phyloP scores from a whole-genome alignment of 2,888 invertebrate species.

The Phasia obesa region DNA sequence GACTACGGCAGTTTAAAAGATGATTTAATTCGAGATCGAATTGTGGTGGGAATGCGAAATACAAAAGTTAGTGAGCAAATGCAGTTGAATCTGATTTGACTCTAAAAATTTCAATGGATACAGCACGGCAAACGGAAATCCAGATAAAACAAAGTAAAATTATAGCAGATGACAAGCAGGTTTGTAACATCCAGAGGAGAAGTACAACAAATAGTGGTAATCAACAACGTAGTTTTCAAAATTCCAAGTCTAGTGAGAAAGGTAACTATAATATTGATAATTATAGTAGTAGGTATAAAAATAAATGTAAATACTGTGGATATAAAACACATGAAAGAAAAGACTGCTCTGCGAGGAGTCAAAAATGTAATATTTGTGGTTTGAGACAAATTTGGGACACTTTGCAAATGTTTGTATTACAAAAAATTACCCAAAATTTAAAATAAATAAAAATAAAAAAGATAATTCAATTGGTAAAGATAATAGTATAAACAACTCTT shows the following conservation, averaged over 20 bases:
- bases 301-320: conserved; percentile 39
- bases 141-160: conserved; percentile 9
- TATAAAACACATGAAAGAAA: conserved; percentile 13
- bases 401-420: conserved; percentile 35
- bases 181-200: conserved; percentile 13
- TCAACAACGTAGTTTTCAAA: not conserved
- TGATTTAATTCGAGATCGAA: conserved; percentile 15
- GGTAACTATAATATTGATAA: not conserved
- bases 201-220: not conserved
- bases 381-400: conserved; percentile 14
- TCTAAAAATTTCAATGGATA: conserved; percentile 23
- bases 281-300: not conserved
- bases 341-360: not conserved
- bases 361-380: conserved; percentile 10
- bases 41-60: conserved; percentile 38
- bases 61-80: conserved; percentile 69
- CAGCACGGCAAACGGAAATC: conserved; percentile 36
- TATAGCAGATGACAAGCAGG: conserved; percentile 13
- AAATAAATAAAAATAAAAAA: not conserved
- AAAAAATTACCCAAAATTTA: conserved; percentile 7
- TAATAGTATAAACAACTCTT: not conserved
- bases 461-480: conserved; percentile 3
- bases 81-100: conserved; percentile 74
- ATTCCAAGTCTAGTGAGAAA: not conserved
- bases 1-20: not conserved